phyloP scores from a whole-genome alignment of 2,888 invertebrate genomes.

The Drosophila neonasuta region DNA sequence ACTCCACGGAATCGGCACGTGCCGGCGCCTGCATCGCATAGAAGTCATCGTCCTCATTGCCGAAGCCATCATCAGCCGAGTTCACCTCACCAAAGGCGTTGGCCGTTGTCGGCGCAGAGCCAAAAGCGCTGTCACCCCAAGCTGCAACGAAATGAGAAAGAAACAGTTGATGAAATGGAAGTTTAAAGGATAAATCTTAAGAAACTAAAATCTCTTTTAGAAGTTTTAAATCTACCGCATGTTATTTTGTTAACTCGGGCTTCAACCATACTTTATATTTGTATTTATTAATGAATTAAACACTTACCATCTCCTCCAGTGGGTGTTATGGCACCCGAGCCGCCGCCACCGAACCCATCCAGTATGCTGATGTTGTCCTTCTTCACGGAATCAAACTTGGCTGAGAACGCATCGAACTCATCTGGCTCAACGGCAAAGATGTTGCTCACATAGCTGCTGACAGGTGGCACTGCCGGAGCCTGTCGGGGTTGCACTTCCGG shows the following conservation, averaged over 20 bases:
- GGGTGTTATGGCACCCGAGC: conserved; percentile 80
- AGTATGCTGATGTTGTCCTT: conserved; percentile 81
- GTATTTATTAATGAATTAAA: no score
- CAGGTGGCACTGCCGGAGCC: conserved; percentile 27
- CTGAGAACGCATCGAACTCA: conserved; percentile 93
- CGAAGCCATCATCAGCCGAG: conserved; percentile 84
- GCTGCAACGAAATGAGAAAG: conserved; percentile 59
- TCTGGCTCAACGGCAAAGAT: conserved; percentile 83
- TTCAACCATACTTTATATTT: no score
- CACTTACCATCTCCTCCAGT: conserved; percentile 79
- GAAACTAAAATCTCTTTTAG: no score
- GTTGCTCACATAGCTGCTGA: conserved; percentile 59
- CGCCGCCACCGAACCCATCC: conserved; percentile 79
- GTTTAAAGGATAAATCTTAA: no score
- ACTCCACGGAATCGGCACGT: conserved; percentile 88
- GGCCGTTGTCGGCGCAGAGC: conserved; percentile 73
- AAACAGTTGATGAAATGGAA: neutral
- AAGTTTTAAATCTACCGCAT: no score
- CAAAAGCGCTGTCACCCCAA: conserved; percentile 82
- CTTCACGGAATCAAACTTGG: conserved; percentile 89
- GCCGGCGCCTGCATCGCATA: conserved; percentile 89
- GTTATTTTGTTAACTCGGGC: no score
- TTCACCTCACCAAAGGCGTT: conserved; percentile 79
- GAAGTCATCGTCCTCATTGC: conserved; percentile 89
- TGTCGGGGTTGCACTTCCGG: conserved; percentile 57